Conservation (phyloP, 2,113 vertebrate species). For the Nematolebias whitei region DNA sequence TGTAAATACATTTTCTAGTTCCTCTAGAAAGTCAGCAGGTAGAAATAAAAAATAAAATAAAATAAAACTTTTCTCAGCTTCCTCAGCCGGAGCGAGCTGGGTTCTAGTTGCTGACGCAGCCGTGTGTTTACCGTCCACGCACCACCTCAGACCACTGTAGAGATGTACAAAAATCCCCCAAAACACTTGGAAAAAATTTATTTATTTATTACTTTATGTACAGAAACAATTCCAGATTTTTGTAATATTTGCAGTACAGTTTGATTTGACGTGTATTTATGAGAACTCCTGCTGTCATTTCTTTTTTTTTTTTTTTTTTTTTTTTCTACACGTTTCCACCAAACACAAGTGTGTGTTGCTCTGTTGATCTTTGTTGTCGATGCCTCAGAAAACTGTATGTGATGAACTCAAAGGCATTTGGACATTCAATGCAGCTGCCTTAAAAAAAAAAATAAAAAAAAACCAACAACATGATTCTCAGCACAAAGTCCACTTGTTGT, state of each 20-base stretch:
- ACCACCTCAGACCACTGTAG: conserved; percentile 16
- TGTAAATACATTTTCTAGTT: conserved; percentile 54
- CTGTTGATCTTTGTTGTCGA: conserved; percentile 39
- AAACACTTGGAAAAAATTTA: conserved; percentile 46
- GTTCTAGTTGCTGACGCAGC: conserved; percentile 34
- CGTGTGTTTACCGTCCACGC: conserved; percentile 29
- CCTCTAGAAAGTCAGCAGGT: conserved; percentile 47
- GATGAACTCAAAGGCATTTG: conserved; percentile 24
- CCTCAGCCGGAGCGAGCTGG: conserved; percentile 27
- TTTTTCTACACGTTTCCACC: conserved; percentile 34
- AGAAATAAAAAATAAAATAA: conserved; percentile 15
- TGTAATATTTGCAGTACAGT: conserved; percentile 22
- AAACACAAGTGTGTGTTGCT: conserved; percentile 29
- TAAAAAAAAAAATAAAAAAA: conserved; percentile 5
- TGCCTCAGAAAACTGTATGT: conserved; percentile 47
- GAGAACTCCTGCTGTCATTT: conserved; percentile 23
- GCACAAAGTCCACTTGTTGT: conserved; percentile 34
- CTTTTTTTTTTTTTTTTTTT: conserved; percentile 13
- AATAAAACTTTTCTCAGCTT: conserved; percentile 28
- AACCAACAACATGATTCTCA: conserved; percentile 13
- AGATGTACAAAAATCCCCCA: conserved; percentile 28
- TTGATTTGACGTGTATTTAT: conserved; percentile 41
- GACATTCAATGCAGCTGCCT: conserved; percentile 14
- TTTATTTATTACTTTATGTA: conserved; percentile 48
- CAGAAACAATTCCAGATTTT: conserved; percentile 38